Evolutionary conservation across 1,140 invertebrate genomes (phyloP), one percentile per base, ranked within the genome.

Genomic region (Aphelenchoides avenae): DNA sequence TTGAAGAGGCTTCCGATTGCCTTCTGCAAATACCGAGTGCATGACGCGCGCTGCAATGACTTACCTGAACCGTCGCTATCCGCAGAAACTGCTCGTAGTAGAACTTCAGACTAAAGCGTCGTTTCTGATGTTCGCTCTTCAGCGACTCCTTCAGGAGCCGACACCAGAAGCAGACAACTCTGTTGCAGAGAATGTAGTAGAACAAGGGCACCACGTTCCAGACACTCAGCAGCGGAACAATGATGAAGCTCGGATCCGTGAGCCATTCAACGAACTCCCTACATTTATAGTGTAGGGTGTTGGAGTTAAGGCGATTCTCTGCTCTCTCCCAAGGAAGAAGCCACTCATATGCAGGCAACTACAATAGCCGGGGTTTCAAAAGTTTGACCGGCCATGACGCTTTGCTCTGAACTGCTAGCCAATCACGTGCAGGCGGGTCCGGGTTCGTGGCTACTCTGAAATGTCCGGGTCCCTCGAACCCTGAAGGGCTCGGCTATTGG

Each of bases 31-130:
- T n/a, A 9, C 2, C 11, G 3, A 41, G 13, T 52, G 9, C 47
- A 18, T n/a, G 29, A 52, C 15, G 43, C 11, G 9, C 22, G 11
- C 13, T 41, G 26, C 7, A 11, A 48, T n/a, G 57, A 57, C 34
- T 44, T 20, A 69, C 66, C 52, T 71, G 68, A 13, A 71, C 41
- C 20, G 41, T 52, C 9, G 69, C 66, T 29, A 71, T 73, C 18
- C 70, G 22, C 26, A 74, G 41, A 54, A 71, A 71, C 39, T 71
- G 69, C 33, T 71, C 66, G 41, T 71, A 71, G 57, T 72, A 71
- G 39, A 71, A 71, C 44, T 73, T 73, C 20, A 71, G 40, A 29
- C 48, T 52, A 44, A 64, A 73, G 13, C 56, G 52, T 30, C 69
- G 55, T 29, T 65, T 42, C 24, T 49, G 50, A 39, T 64, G 66